A percentile compares a stretch with the other conserved stretches of the same genome.
phyloP scores from a whole-genome alignment of 2,888 invertebrate species.

The Stratiomys singularior region DNA sequence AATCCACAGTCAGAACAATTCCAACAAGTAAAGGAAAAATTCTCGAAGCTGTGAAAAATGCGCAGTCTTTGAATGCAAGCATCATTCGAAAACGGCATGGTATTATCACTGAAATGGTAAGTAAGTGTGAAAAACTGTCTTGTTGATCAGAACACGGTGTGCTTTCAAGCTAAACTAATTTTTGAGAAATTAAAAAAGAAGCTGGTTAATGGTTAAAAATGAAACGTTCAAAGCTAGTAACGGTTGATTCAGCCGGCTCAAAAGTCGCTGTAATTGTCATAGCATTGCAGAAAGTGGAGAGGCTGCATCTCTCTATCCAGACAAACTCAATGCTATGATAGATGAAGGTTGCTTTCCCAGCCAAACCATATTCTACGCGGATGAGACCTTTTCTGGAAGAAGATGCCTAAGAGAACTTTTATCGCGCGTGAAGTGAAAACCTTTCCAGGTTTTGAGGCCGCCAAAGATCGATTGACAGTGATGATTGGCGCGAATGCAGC shows the following conservation, averaged over 20 bases:
- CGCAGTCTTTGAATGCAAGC: constrained; percentile 12
- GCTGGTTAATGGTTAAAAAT: background rate
- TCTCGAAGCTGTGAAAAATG: constrained; percentile 35
- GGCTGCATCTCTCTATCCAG: constrained; percentile 26
- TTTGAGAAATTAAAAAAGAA: constrained; percentile 5
- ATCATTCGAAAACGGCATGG: background rate
- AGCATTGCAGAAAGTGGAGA: constrained; percentile 24
- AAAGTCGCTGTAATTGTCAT: constrained; percentile 11
- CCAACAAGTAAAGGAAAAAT: background rate
- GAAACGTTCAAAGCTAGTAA: constrained; percentile 12
- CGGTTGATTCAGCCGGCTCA: constrained; percentile 4
- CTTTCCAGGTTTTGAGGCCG: constrained; percentile 15
- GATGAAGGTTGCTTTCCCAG: constrained; percentile 2
- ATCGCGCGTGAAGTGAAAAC: constrained; percentile 11
- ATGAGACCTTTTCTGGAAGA: constrained; percentile 46
- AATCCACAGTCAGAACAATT: constrained; percentile 30
- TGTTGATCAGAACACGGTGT: constrained; percentile 5
- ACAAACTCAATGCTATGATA: background rate
- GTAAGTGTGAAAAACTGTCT: background rate
- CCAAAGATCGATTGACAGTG: constrained; percentile 51
- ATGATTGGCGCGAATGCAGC: background rate
- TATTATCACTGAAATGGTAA: constrained; percentile 17
- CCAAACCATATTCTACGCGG: constrained; percentile 15
- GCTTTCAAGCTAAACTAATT: background rate
- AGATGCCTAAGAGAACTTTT: constrained; percentile 20